A percentile compares a stretch with the other conserved stretches of the same genome.
These are phyloP conservation scores for Hycleus phaleratus DNA, from an alignment of 1,140 invertebrate genomes.

Conservation along the genomic window DNA sequence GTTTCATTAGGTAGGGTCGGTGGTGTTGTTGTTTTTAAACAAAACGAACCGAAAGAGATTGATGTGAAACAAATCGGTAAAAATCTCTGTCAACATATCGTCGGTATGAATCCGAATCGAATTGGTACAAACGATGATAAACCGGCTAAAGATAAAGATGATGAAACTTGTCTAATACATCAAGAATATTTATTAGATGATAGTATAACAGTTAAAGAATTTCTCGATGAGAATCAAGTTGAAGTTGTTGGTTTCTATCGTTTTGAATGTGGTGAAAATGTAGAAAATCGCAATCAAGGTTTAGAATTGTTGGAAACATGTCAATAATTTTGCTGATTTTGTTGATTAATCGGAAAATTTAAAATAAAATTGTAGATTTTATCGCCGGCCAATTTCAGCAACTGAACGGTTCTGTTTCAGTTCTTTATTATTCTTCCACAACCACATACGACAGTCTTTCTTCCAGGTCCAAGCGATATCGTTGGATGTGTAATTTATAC, in stretches of 20 bases:
- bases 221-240: constrained; percentile 58
- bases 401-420: constrained; percentile 31
- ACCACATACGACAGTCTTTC: constrained; percentile 57
- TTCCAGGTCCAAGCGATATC: constrained; percentile 52
- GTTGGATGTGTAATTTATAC: constrained; percentile 38
- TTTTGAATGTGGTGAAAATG: constrained; percentile 71
- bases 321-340: constrained; percentile 41
- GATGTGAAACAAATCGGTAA: constrained; percentile 50
- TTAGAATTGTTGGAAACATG: constrained; percentile 54
- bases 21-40: constrained; percentile 62
- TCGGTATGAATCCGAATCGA: constrained; percentile 79
- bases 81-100: constrained; percentile 89
- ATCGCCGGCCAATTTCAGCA: constrained; percentile 24
- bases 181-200: constrained; percentile 85
- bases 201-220: constrained; percentile 60
- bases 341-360: constrained; percentile 7
- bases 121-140: constrained; percentile 63
- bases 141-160: constrained; percentile 54
- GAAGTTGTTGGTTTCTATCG: constrained; percentile 75
- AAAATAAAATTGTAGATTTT: constrained; percentile 14
- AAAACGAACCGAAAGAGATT: constrained; percentile 37
- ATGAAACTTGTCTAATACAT: constrained; percentile 67
- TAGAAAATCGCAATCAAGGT: constrained; percentile 42
- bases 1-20: constrained; percentile 73
- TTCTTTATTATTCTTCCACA: constrained; percentile 47